Evolutionary conservation across 1,140 invertebrate species (phyloP).

Genomic region (Lutraria rhynchaena): DNA sequence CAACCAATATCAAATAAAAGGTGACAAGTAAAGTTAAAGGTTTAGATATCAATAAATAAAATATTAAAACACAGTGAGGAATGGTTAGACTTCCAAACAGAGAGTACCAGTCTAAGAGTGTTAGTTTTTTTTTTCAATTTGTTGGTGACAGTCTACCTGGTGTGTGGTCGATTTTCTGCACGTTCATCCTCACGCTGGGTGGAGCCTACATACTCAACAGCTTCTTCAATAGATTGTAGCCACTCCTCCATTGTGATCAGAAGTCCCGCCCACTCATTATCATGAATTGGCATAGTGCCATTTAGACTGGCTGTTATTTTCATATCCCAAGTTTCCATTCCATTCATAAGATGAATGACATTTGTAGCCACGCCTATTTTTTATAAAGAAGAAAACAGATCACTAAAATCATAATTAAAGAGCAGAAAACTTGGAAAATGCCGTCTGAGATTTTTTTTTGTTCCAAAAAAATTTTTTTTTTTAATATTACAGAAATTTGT

Average conservation of each 20-base stretch:
- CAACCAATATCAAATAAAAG: too few relatives aligned
- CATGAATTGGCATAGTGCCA: constrained; percentile 73
- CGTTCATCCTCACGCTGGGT: constrained; percentile 74
- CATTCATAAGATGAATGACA: constrained; percentile 77
- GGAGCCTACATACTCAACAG: constrained; percentile 73
- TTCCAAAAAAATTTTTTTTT: too few relatives aligned
- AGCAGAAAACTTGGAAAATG: too few relatives aligned
- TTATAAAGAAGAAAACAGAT: background rate
- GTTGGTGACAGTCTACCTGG: constrained; percentile 66
- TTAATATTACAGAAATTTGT: too few relatives aligned
- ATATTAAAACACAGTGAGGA: too few relatives aligned
- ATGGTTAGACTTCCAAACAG: constrained; percentile 18
- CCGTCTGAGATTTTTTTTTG: too few relatives aligned
- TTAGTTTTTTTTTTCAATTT: background rate
- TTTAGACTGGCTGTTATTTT: constrained; percentile 69
- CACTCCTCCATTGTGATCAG: constrained; percentile 79
- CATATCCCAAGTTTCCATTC: constrained; percentile 78
- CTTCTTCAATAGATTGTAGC: constrained; percentile 69
- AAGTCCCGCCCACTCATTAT: constrained; percentile 79
- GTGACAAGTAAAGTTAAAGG: too few relatives aligned
- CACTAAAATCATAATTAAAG: background rate
- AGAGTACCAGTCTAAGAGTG: constrained; percentile 26
- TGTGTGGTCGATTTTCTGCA: constrained; percentile 70
- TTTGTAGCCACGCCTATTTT: constrained; percentile 78
- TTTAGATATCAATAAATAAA: too few relatives aligned